phyloP scores from a whole-genome alignment of 2,888 invertebrate genomes.

The Antheraea assamensis region DNA sequence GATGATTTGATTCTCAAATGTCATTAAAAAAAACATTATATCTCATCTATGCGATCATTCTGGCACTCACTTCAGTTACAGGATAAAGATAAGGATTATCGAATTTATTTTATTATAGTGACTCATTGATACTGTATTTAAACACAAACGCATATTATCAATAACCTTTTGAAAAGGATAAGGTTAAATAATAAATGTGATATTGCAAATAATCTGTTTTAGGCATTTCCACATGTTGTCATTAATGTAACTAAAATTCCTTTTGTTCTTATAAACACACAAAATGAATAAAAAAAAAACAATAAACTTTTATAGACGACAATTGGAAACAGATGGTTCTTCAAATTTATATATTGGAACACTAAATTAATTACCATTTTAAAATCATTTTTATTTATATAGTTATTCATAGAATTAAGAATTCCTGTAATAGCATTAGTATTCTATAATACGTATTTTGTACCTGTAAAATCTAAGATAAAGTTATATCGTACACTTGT shows the following conservation, averaged over 20 bases:
- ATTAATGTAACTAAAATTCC: no score
- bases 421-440: background rate
- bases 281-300: background rate
- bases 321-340: no score
- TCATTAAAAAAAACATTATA: background rate
- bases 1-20: background rate
- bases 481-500: background rate
- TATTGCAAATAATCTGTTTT: background rate
- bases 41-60: background rate
- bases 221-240: conserved; percentile 8
- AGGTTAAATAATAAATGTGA: background rate
- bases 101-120: conserved; percentile 15
- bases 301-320: no score
- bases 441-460: background rate
- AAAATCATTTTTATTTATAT: background rate
- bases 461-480: background rate
- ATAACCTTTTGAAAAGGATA: conserved; percentile 4
- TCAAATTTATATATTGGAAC: background rate
- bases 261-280: background rate
- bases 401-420: background rate
- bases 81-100: conserved; percentile 7
- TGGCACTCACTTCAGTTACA: background rate
- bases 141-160: background rate
- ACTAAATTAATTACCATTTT: background rate
- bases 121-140: conserved; percentile 10